Evolutionary conservation across 2,113 vertebrate genomes (phyloP), one percentile per base, ranked within the genome.

Genomic region (Cariama cristata): DNA sequence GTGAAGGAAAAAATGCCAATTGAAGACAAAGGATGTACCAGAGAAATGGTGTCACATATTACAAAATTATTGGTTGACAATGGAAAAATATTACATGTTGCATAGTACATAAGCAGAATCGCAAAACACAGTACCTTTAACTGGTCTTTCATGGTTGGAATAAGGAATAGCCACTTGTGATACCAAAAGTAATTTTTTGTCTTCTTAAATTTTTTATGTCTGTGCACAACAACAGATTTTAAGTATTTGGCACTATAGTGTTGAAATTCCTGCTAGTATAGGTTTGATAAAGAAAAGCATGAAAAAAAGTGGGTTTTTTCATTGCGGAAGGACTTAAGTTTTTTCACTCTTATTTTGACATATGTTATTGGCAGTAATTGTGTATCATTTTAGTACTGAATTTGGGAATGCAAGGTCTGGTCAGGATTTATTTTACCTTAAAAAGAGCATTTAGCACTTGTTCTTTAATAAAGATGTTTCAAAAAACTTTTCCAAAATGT

Each of bases 191-290:
- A 0, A 44, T 45, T 53, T 86, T 62, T 49, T 22, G 11, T 32
- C 4, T 26, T 24, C 44, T 38, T n/a, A 27, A 27, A 3, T 55
- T 19, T 20, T 75, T 56, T 68, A 58, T 4, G 33, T 42, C 21
- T 49, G 2, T 3, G 4, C 4, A 79, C 4, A 62, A 35, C 9
- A 49, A 21, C 5, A 40, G 3, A 50, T 72, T 74, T 72, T 27
- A 71, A 75, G 17, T 45, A 63, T 63, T 71, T 2, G 0, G 16
- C n/a, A 42, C 6, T 21, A 13, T 0, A 4, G 14, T 24, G 26
- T 75, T 77, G 33, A 63, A 44, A 63, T 63, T n/a, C 11, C 30
- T 45, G 4, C 14, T 55, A 27, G 4, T 6, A 75, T 2, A 44
- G 8, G 74, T 55, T 55, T 55, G 44, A 63, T 7, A 75, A 19